Conservation (phyloP, 2,888 invertebrate species). For the Eremobia ochroleuca region DNA sequence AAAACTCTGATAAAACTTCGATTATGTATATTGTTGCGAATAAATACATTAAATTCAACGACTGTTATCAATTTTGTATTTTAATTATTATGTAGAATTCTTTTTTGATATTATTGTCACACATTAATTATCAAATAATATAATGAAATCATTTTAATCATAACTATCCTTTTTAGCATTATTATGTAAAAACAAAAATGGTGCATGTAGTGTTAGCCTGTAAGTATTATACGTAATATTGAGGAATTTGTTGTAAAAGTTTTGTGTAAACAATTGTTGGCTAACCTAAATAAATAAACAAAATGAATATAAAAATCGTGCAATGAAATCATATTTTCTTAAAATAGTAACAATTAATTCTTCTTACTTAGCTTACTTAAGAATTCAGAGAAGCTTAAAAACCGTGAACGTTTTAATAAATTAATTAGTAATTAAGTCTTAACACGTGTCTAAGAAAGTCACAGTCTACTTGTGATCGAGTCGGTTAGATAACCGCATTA, state of each 20-base stretch:
- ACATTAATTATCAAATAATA: background rate
- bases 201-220: background rate
- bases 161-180: background rate
- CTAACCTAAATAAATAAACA: too few relatives aligned
- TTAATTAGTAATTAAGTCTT: slow-evolving; percentile 22
- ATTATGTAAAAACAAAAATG: background rate
- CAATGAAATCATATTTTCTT: too few relatives aligned
- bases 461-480: slow-evolving; percentile 56
- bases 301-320: background rate
- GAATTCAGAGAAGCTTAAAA: slow-evolving; percentile 9
- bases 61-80: too few relatives aligned
- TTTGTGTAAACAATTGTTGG: too few relatives aligned
- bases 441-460: slow-evolving; percentile 41
- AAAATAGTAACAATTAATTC: too few relatives aligned
- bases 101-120: too few relatives aligned
- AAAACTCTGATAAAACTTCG: background rate
- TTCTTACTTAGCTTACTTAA: background rate
- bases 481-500: slow-evolving; percentile 53
- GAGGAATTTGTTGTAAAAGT: too few relatives aligned
- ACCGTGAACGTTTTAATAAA: slow-evolving; percentile 27
- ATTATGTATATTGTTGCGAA: too few relatives aligned
- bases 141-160: background rate
- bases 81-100: too few relatives aligned
- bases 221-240: background rate
- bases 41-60: too few relatives aligned